Evolutionary conservation across 2,113 vertebrate species (phyloP).

Genomic region (Zosterops borbonicus): DNA sequence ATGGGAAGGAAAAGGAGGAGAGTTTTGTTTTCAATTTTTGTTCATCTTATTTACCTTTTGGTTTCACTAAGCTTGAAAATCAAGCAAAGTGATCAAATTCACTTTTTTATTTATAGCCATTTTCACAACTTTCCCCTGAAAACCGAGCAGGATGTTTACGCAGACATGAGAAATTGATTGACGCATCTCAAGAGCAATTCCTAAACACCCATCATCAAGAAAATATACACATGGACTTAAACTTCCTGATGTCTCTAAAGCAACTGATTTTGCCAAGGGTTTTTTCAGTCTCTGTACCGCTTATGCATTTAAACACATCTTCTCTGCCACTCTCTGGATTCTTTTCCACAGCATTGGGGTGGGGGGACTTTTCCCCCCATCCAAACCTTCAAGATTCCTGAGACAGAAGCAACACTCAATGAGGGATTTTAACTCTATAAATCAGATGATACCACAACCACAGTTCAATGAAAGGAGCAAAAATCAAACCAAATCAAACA

Average conservation of each 20-base stretch:
- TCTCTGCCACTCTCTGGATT: neutral
- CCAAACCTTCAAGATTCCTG: neutral
- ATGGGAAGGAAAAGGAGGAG: rapidly evolving
- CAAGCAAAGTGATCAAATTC: neutral
- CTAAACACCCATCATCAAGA: constrained; percentile 15
- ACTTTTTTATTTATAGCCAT: neutral
- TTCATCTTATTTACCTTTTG: neutral
- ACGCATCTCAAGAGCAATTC: constrained; percentile 16
- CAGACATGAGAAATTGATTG: constrained; percentile 14
- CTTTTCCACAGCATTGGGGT: neutral
- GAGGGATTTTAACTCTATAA: constrained; percentile 14
- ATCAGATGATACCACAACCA: constrained; percentile 30
- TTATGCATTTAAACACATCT: neutral
- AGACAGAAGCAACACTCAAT: neutral
- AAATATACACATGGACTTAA: constrained; percentile 30
- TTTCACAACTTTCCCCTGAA: constrained; percentile 35
- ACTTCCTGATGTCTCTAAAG: neutral
- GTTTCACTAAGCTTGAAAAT: neutral
- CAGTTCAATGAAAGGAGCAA: constrained; percentile 53
- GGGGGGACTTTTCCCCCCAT: neutral
- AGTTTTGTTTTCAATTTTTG: neutral
- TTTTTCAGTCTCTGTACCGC: neutral
- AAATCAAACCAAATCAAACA: constrained; percentile 62
- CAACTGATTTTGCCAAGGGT: neutral
- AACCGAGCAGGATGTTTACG: neutral